These are phyloP conservation scores for Columba janthina DNA, from an alignment of 2,113 vertebrate species.

Conservation along the genomic window DNA sequence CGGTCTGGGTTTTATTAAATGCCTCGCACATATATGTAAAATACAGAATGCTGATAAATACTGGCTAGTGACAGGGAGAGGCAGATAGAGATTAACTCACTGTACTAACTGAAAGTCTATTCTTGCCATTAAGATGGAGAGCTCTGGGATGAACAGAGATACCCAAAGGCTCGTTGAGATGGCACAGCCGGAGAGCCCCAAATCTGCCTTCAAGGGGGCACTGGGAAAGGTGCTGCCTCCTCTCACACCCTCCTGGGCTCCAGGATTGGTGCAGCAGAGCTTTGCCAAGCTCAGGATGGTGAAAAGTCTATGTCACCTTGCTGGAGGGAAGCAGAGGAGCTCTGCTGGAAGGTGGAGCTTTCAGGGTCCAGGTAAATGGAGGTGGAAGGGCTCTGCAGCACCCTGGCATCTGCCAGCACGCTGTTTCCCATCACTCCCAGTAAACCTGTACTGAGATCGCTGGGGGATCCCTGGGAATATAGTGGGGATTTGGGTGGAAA, in stretches of 20 bases:
- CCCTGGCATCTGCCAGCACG: fast-evolving
- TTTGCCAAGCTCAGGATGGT: neutral
- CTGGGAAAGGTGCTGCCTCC: neutral
- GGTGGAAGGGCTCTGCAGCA: neutral
- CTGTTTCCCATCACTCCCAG: neutral
- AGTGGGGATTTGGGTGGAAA: neutral
- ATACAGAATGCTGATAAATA: constrained; percentile 24
- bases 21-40: constrained; percentile 42
- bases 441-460: neutral
- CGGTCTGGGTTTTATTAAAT: constrained; percentile 61
- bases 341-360: neutral
- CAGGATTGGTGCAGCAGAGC: fast-evolving
- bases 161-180: neutral
- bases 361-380: too few relatives aligned
- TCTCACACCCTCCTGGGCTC: neutral
- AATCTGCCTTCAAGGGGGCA: neutral
- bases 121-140: neutral
- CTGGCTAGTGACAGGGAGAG: neutral
- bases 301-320: neutral
- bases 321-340: neutral
- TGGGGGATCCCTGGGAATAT: neutral
- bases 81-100: neutral
- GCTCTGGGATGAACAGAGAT: neutral
- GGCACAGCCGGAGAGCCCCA: neutral
- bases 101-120: neutral